Evolutionary conservation across 2,113 vertebrate genomes (phyloP).

Genomic region (Eclectus roratus): DNA sequence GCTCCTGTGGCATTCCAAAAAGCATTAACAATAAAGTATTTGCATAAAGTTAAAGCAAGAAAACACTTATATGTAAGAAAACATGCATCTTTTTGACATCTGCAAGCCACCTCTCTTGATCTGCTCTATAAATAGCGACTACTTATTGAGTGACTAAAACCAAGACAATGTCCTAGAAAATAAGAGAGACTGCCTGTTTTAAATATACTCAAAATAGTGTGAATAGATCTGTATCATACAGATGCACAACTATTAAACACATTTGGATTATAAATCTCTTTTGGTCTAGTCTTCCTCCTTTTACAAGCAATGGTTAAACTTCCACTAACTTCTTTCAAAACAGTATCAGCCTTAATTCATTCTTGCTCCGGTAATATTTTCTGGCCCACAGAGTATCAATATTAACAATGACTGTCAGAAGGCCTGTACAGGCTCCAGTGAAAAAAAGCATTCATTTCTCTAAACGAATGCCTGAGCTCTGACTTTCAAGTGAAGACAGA

Average conservation of each 20-base stretch:
- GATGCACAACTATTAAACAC: not conserved
- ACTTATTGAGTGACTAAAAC: constrained; percentile 10
- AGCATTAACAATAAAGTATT: constrained; percentile 1
- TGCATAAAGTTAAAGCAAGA: constrained; percentile 7
- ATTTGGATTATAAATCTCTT: not conserved
- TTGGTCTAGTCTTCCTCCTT: not conserved
- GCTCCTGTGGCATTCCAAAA: not conserved
- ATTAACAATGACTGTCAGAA: not conserved
- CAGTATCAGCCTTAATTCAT: not conserved
- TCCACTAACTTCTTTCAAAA: not conserved
- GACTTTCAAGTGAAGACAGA: not conserved
- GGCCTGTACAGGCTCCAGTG: not conserved
- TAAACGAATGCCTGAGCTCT: not conserved
- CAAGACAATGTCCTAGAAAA: not conserved
- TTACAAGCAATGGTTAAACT: not conserved
- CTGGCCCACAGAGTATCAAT: not conserved
- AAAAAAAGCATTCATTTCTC: not conserved
- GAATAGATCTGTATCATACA: not conserved
- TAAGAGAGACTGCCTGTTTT: not conserved
- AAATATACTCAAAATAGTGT: not conserved
- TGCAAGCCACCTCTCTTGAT: not conserved
- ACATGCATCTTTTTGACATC: not conserved
- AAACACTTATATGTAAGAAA: not conserved
- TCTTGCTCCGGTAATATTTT: not conserved
- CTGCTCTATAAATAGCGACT: constrained; percentile 12